Evolutionary conservation across 2,888 invertebrate genomes (phyloP).

Genomic region (Podabrus alpinus): DNA sequence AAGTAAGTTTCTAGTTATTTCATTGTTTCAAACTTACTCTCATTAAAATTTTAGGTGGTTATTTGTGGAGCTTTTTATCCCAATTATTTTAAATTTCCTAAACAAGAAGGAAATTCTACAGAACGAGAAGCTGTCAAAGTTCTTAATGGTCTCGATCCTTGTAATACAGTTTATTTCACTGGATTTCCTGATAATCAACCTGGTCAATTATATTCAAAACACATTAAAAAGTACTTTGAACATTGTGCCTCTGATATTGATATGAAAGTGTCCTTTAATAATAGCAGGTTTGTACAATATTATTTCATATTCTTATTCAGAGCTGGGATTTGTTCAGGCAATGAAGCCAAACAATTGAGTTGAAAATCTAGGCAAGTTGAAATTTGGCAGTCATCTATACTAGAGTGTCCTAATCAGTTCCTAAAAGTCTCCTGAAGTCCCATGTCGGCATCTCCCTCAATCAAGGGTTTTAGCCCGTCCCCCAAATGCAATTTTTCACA

Average conservation of each 20-base stretch:
- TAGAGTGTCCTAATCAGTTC: no score
- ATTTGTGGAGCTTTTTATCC: slow-evolving; percentile 92
- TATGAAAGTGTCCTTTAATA: slow-evolving; percentile 59
- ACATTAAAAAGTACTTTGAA: slow-evolving; percentile 64
- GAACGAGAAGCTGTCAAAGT: slow-evolving; percentile 69
- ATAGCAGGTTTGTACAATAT: slow-evolving; percentile 56
- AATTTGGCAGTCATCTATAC: no score
- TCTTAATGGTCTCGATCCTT: slow-evolving; percentile 76
- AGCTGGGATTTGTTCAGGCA: no score
- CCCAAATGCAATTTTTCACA: no score
- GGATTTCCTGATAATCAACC: slow-evolving; percentile 69
- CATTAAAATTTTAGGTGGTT: slow-evolving; percentile 61
- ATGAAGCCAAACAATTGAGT: no score
- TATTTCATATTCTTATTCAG: neutral
- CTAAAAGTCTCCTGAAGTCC: no score
- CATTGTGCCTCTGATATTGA: slow-evolving; percentile 60
- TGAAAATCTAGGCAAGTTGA: no score
- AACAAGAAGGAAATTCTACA: slow-evolving; percentile 60
- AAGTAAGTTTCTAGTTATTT: slow-evolving; percentile 54
- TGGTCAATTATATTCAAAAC: slow-evolving; percentile 68
- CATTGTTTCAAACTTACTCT: no score
- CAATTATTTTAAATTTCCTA: slow-evolving; percentile 75
- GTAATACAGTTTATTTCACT: slow-evolving; percentile 71
- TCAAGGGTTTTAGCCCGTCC: no score
- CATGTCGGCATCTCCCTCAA: no score